Evolutionary conservation across 2,797 vertebrate genomes (phyloP), one percentile per base, ranked within the genome.

Genomic region (Fistularia tabacaria): DNA sequence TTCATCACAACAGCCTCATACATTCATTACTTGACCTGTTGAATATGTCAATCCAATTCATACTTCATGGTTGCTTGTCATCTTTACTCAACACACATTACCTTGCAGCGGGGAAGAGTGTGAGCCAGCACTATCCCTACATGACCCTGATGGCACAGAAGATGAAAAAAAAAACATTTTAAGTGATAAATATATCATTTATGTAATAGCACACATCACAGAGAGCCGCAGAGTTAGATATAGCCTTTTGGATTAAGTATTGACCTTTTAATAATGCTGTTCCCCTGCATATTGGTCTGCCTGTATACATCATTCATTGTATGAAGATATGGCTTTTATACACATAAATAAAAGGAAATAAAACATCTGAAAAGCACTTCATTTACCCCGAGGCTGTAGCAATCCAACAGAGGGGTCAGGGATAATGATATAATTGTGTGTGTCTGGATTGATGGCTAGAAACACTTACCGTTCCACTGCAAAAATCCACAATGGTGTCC

Each of bases 41-140:
- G 36, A 50, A 38, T 39, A 51, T 40, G 10, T 51, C 8, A 3
- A 11, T 9, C 7, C 10, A 3, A 12, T 6, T 15, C 6, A 38
- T 9, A 25, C 25, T 25, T 25, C 25, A 25, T 25, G 25, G 25
- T 25, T 25, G 25, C 5, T 25, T 36, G 8, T 41, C 0, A 38
- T 0, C 14, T 14, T 4, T 42, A 7, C 50, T 1, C 60, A 15
- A 61, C 15, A 3, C 46, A 66, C 14, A 48, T 87, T 91, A 98
- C 97, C 95, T 96, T 92, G 76, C 95, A 97, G 0, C 83, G 84
- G 7, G 95, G 94, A 66, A 98, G 81, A 25, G 88, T 72, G 68
- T 99, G 86, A 63, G 95, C 95, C 71, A 99, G 90, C 76, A 93
- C 93, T 75, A 99, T 97, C 70, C 97, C 96, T 48, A 99, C 92